These are phyloP conservation scores for Drosophila meridionalis DNA, from an alignment of 2,888 invertebrate genomes.

Conservation along the genomic window DNA sequence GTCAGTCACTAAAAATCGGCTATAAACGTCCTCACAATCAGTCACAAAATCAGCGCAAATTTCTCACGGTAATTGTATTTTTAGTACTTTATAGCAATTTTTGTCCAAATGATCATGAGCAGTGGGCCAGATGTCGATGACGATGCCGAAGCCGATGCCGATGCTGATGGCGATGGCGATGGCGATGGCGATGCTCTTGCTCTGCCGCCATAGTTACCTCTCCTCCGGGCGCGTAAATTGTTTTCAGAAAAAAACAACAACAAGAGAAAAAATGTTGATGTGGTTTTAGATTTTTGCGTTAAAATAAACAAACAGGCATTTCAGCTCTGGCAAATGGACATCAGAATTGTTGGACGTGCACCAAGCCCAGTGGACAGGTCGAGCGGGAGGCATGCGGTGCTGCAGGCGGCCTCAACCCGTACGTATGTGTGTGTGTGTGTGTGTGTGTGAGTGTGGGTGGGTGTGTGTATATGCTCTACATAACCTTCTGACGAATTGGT, in stretches of 20 bases:
- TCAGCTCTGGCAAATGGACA: slow-evolving; percentile 75
- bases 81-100: slow-evolving; percentile 83
- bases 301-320: slow-evolving; percentile 76
- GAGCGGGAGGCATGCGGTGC: slow-evolving; percentile 22
- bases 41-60: slow-evolving; percentile 80
- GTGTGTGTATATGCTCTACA: slow-evolving; percentile 21
- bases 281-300: slow-evolving; percentile 75
- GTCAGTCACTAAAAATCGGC: slow-evolving; percentile 79
- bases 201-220: slow-evolving; percentile 31
- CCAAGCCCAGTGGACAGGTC: slow-evolving; percentile 56
- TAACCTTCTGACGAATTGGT: slow-evolving; percentile 68
- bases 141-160: slow-evolving; percentile 58
- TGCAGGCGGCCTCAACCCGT: slow-evolving; percentile 16
- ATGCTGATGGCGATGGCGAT: slow-evolving; percentile 21
- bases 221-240: slow-evolving; percentile 62
- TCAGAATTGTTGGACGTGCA: slow-evolving; percentile 61
- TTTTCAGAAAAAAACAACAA: slow-evolving; percentile 40
- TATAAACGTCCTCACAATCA: slow-evolving; percentile 81
- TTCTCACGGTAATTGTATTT: slow-evolving; percentile 83
- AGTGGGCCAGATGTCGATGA: slow-evolving; percentile 68
- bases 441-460: slow-evolving; percentile 11
- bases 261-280: slow-evolving; percentile 69
- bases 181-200: slow-evolving; percentile 15
- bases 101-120: slow-evolving; percentile 75
- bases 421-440: slow-evolving; percentile 14